Percentiles rank a stretch among this genome's conserved stretches.
phyloP scores from a whole-genome alignment of 2,797 vertebrate genomes.

The Balearica regulorum region DNA sequence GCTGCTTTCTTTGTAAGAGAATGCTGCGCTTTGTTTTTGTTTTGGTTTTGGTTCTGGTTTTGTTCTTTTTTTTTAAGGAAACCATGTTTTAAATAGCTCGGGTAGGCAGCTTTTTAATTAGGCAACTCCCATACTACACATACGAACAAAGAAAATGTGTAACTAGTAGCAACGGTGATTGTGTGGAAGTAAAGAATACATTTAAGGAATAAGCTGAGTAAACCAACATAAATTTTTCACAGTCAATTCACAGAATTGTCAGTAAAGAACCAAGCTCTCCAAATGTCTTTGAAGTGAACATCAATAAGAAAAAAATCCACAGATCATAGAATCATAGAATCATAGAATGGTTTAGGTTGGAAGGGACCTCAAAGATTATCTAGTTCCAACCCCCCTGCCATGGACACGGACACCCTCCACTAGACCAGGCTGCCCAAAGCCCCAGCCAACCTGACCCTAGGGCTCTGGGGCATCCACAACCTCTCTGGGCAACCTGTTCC shows the following conservation, averaged over 20 bases:
- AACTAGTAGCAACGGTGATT: neutral
- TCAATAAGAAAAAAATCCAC: neutral
- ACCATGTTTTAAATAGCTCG: neutral
- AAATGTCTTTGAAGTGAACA: neutral
- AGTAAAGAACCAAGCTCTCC: neutral
- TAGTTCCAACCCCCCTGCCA: too few relatives aligned
- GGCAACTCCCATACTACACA: neutral
- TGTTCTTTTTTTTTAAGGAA: neutral
- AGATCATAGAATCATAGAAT: neutral
- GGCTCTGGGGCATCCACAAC: too few relatives aligned
- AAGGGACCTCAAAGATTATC: too few relatives aligned
- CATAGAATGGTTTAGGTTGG: too few relatives aligned
- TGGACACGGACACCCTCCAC: too few relatives aligned
- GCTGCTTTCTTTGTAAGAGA: neutral
- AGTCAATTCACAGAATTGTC: neutral
- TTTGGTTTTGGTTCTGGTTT: too few relatives aligned
- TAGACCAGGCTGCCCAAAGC: too few relatives aligned
- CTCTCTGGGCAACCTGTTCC: too few relatives aligned
- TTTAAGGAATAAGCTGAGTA: conserved; percentile 7
- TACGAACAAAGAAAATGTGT: neutral
- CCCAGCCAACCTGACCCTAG: too few relatives aligned
- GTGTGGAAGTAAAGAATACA: neutral
- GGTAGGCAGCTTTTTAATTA: neutral
- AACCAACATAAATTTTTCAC: conserved; percentile 4
- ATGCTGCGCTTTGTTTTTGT: rapidly evolving